Base-by-base conservation (phyloP, 2,113 vertebrate genomes). In the Leptodactylus fuscus region DNA sequence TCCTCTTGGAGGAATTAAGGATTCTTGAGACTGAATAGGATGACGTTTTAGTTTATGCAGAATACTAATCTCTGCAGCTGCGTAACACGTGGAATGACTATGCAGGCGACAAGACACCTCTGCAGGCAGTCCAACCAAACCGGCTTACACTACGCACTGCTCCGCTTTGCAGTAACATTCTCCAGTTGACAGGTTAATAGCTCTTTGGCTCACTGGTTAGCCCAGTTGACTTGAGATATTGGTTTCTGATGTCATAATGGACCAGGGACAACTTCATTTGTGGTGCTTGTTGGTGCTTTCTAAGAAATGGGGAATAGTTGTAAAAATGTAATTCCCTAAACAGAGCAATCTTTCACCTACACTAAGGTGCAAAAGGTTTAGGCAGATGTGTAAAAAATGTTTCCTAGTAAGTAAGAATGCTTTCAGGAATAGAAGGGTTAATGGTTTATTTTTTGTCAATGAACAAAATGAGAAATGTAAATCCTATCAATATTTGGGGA, bases 1-100 rank as follows among this genome's bases (percentile, higher is more conserved):
- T 93, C 92, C 91, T 94, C 91, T 90, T 89, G 92, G 90, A 91
- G 89, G 89, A 94, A 94, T 94, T 92, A 88, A 94, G 90, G 92
- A 92, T 83, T 90, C 93, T 92, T 88, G 20, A 89, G 90, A 71
- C 91, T 93, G 91, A 94, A 93, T 92, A 88, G 88, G 90, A 89
- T 93, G 89, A 93, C 92, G 90, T 92, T 27, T 88, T 91, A 91
- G 90, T 91, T 94, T 85, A 73, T 73, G 84, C 65, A 27, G 44
- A 71, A 60, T 44, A 41, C 48, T 80, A 55, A 80, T 60, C 89
- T 89, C 90, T 88, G 91, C 94, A 95, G 94, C 94, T 94, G 94
- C 93, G 91, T 48, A 13, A 79, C 90, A 87, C 89, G 83, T 88
- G 90, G 67, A 85, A 2, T 1, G 88, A 91, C 76, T 78, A 36